Conservation (phyloP, 1,140 invertebrate species). For the Calliphora vicina region DNA sequence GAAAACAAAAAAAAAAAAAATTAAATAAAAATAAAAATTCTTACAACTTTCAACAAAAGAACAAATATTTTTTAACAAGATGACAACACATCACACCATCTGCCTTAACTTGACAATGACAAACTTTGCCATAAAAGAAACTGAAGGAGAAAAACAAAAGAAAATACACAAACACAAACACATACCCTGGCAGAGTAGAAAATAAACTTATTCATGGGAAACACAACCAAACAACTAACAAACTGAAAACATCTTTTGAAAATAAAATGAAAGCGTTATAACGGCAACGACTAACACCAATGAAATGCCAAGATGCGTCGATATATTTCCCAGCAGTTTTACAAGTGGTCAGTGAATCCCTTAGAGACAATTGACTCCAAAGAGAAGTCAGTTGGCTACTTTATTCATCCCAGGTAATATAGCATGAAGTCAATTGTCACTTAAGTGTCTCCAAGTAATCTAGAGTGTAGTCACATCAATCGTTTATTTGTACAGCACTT, state of each 20-base stretch:
- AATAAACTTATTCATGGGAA: conserved; percentile 3
- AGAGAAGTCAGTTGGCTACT: too few relatives aligned
- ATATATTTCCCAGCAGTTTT: too few relatives aligned
- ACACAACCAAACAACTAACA: background rate
- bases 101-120: conserved; percentile 29
- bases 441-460: too few relatives aligned
- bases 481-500: too few relatives aligned
- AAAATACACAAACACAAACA: background rate
- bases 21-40: background rate
- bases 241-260: background rate
- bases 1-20: background rate
- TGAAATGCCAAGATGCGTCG: too few relatives aligned
- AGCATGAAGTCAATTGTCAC: too few relatives aligned
- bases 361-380: too few relatives aligned
- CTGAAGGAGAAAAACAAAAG: background rate
- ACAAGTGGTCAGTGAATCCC: too few relatives aligned
- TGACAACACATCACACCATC: conserved; percentile 34
- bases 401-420: too few relatives aligned
- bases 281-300: background rate
- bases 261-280: background rate
- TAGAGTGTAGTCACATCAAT: too few relatives aligned
- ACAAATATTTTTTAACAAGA: conserved; percentile 29
- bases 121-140: conserved; percentile 26
- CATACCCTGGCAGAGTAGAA: background rate
- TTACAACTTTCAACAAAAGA: background rate